These are phyloP conservation scores for Cynopterus brachyotis DNA, from an alignment of 2,113 vertebrate genomes.

Conservation along the genomic window DNA sequence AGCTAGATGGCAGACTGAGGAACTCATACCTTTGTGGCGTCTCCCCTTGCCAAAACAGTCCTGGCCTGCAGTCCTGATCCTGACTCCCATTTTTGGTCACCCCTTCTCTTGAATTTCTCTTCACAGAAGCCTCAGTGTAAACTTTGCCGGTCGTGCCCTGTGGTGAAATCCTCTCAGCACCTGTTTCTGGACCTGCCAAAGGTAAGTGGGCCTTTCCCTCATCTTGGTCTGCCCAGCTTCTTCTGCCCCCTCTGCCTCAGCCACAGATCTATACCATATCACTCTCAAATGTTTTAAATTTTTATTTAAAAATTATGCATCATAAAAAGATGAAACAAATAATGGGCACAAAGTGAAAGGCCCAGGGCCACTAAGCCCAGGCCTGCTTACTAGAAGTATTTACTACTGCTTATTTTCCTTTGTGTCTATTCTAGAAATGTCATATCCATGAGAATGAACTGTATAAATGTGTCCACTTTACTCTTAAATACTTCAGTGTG, in stretches of 20 bases:
- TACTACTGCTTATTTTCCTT: background rate
- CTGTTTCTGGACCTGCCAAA: constrained; percentile 96
- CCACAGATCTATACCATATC: background rate
- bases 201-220: constrained; percentile 74
- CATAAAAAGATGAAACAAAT: background rate
- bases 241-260: background rate
- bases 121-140: constrained; percentile 94
- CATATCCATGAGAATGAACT: background rate
- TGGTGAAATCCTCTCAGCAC: constrained; percentile 90
- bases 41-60: background rate
- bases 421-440: background rate
- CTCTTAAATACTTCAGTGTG: background rate
- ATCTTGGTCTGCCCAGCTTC: background rate
- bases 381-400: background rate
- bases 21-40: background rate
- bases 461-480: background rate
- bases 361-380: background rate
- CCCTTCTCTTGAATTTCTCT: background rate
- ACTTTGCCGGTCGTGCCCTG: constrained; percentile 88
- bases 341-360: background rate
- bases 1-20: background rate
- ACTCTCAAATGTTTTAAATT: background rate
- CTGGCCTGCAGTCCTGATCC: background rate
- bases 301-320: background rate
- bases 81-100: background rate